Base-by-base conservation (phyloP, 2,888 invertebrate genomes). In the Epicampocera succincta region DNA sequence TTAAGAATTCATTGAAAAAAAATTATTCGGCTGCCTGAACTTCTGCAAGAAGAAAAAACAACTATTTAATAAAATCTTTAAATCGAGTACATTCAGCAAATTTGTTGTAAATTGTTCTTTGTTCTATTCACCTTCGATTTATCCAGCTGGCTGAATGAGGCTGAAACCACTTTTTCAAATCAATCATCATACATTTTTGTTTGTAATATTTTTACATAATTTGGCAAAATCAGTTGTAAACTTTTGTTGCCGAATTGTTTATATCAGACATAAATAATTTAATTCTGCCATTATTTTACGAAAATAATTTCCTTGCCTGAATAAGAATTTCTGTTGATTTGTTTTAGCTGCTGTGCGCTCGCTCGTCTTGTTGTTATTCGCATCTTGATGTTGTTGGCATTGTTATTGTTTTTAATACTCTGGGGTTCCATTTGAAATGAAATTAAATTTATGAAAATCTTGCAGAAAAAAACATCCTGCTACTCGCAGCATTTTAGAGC, bases 391-490 rank as follows among this genome's bases (percentile, higher is more conserved):
- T 58, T 58, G 29, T 33, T 77, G 46, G 21, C 66, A n/a, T 42
- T 74, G 11, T 44, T 74, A 52, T 80, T 80, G 80, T 71, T 71
- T 69, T 48, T 44, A 72, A 83, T 80, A 73, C 83, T 83, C 83
- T 60, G 46, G 80, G 76, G 83, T 52, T 76, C 56, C 80, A 83
- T 83, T 83, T 73, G 75, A 73, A 80, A 68, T 76, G 80, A 80
- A 83, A 83, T 80, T 83, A 83, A 83, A 83, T 80, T n/a, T 83
- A 80, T 80, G 80, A 83, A 83, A 82, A 78, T 78, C 74, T 72
- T 15, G 0, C 25, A 72, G 44, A 19, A 58, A 29, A 29, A 46
- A 58, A 69, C 33, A 48, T 42, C 29, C 19, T 73, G 33, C 63
- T 33, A 8, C 38, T 44, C n/a, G 40, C 21, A 25, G 0, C 11